Evolutionary conservation across 2,888 invertebrate genomes (phyloP), one percentile per base, ranked within the genome.

Genomic region (Marronus borbonicus): DNA sequence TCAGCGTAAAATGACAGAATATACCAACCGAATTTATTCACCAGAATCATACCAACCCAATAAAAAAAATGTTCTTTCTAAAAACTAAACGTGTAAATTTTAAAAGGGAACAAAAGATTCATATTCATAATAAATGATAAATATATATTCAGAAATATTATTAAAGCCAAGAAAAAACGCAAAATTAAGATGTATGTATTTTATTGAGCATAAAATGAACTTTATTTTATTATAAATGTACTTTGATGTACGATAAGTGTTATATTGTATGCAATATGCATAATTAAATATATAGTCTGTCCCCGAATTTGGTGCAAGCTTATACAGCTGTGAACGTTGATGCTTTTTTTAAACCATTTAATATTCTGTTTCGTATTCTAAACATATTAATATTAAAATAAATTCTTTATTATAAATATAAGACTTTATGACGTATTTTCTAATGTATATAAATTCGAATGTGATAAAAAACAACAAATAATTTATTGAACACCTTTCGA

Each of bases 31-130:
- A 76, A 76, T 76, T 76, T 76, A 76, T 76, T 76, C 49, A 66
- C 50, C 28, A 24, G 1, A 44, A 50, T 12, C 8, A 44, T 39
- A 1, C 44, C 44, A 44, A 44, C 12, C 44, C 44, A 68, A 49
- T 39, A 64, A 49, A 68, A 28, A 52, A 28, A 20, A 44, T 44
- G n/a, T 31, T 36, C 31, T 17, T 68, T n/a, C 20, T 24, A 24
- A 17, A 68, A 20, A 24, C 49, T 5, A 49, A 44, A 62, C 74
- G 62, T 74, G 36, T 39, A 52, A 65, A 44, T 44, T 44, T 7
- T 24, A 50, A 20, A 72, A 77, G 77, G 77, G 77, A 77, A 62
- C 77, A 77, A 77, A 64, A 24, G 72, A 70, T 77, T 77, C 49
- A 55, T 70, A 70, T 62, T 52, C 24, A 24, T 24, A 55, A 68